A percentile compares a stretch with the other conserved stretches of the same genome.
These are phyloP conservation scores for Rhabdornis inornatus DNA, from an alignment of 2,113 vertebrate species.

Conservation along the genomic window DNA sequence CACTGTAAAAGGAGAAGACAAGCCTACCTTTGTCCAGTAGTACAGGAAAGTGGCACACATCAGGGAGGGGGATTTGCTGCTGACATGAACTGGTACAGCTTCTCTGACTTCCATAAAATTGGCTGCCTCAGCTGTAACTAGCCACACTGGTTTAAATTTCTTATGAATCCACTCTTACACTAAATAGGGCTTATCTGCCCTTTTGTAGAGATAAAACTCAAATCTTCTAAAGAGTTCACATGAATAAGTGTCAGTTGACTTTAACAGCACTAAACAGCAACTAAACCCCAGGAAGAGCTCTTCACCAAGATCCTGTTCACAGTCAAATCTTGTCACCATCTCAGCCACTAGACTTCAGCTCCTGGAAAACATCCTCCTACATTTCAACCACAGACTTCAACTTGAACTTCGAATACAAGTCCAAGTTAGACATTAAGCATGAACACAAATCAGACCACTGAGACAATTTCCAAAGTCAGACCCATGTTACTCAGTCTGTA, in stretches of 20 bases:
- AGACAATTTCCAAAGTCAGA: neutral
- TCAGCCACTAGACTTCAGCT: neutral
- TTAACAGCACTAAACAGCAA: neutral
- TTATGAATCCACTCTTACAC: neutral
- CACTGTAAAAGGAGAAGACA: neutral
- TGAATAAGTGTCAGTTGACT: neutral
- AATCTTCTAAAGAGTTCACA: neutral
- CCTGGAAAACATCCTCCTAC: neutral
- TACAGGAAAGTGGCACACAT: neutral
- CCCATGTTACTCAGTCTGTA: neutral
- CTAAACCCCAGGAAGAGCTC: neutral
- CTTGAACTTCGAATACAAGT: neutral
- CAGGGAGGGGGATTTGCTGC: neutral
- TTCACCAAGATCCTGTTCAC: neutral
- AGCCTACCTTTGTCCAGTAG: neutral
- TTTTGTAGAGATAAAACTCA: neutral
- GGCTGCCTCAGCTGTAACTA: neutral
- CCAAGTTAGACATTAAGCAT: neutral
- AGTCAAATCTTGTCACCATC: neutral
- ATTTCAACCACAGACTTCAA: neutral
- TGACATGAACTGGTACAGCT: neutral
- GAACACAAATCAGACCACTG: neutral
- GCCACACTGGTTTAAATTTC: neutral
- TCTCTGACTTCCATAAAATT: neutral
- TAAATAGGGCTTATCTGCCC: neutral